Conservation (phyloP, 2,888 invertebrate species). For the Venustoraphidia nigricollis region DNA sequence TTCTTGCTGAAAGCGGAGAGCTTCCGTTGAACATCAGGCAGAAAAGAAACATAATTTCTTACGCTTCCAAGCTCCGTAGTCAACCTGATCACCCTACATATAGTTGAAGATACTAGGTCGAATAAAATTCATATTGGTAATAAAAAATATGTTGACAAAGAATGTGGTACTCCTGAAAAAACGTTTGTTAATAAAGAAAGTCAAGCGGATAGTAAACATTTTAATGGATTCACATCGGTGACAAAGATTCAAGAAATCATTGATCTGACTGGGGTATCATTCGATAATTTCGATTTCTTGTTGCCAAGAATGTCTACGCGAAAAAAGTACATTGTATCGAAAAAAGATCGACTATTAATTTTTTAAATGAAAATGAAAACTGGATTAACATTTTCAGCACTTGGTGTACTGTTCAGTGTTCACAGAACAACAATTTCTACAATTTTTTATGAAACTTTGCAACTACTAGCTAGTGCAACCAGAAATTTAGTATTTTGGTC, state of each 20-base stretch:
- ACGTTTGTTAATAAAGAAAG: neutral
- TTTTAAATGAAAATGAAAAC: slow-evolving; percentile 12
- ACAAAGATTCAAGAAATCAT: slow-evolving; percentile 8
- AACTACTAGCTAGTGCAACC: slow-evolving; percentile 5
- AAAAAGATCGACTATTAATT: slow-evolving; percentile 9
- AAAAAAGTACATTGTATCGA: slow-evolving; percentile 3
- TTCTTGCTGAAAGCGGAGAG: too few relatives aligned
- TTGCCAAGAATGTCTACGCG: slow-evolving; percentile 7
- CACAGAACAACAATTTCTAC: slow-evolving; percentile 12
- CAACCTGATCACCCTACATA: too few relatives aligned
- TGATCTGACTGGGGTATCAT: slow-evolving; percentile 11
- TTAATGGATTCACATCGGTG: slow-evolving; percentile 9
- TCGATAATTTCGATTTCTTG: slow-evolving; percentile 10
- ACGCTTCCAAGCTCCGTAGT: too few relatives aligned
- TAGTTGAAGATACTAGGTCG: neutral
- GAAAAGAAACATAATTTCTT: too few relatives aligned
- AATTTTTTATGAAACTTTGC: slow-evolving; percentile 9
- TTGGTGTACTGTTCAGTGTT: slow-evolving; percentile 9
- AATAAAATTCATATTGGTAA: neutral
- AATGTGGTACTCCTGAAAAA: slow-evolving; percentile 4
- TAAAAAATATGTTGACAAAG: slow-evolving; percentile 3
- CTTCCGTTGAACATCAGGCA: too few relatives aligned
- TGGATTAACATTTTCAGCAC: slow-evolving; percentile 10
- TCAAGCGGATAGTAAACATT: slow-evolving; percentile 1
- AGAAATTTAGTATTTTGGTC: slow-evolving; percentile 9